Evolutionary conservation across 2,888 invertebrate genomes (phyloP), one percentile per base, ranked within the genome.

Genomic region (Fissipunctia ypsillon): DNA sequence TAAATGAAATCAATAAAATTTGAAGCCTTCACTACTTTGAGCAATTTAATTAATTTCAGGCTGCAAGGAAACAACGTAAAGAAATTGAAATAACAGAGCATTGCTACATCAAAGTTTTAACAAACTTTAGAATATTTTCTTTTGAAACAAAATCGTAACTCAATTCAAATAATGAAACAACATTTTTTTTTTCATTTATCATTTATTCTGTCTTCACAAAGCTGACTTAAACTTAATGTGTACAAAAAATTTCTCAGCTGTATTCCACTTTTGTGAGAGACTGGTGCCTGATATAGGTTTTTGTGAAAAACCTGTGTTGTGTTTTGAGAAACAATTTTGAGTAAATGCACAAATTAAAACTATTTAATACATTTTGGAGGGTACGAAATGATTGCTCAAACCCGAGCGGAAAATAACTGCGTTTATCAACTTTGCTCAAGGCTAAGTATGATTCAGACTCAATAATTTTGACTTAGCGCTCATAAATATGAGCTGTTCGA

Each of bases 161-260:
- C 28, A 81, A 81, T 64, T 48, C n/a, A 61, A 61, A 78, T 65
- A 69, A 76, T 61, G 38, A 82, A 82, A 61, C 43, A 61, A 65
- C n/a, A n/a, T n/a, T n/a, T n/a, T n/a, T n/a, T n/a, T n/a, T n/a
- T n/a, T n/a, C n/a, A n/a, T n/a, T n/a, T n/a, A n/a, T n/a, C n/a
- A n/a, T n/a, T n/a, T n/a, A n/a, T n/a, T n/a, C n/a, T n/a, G n/a
- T n/a, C n/a, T n/a, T n/a, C n/a, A n/a, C n/a, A n/a, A n/a, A n/a
- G n/a, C n/a, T n/a, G n/a, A n/a, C n/a, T n/a, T n/a, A n/a, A n/a
- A n/a, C n/a, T n/a, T n/a, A n/a, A n/a, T n/a, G n/a, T n/a, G n/a
- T n/a, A n/a, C n/a, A n/a, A n/a, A n/a, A n/a, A n/a, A n/a, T n/a
- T n/a, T n/a, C n/a, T n/a, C n/a, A n/a, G n/a, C n/a, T n/a, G n/a